These are phyloP conservation scores for Synanthedon myopaeformis DNA, from an alignment of 2,888 invertebrate genomes.

Conservation along the genomic window DNA sequence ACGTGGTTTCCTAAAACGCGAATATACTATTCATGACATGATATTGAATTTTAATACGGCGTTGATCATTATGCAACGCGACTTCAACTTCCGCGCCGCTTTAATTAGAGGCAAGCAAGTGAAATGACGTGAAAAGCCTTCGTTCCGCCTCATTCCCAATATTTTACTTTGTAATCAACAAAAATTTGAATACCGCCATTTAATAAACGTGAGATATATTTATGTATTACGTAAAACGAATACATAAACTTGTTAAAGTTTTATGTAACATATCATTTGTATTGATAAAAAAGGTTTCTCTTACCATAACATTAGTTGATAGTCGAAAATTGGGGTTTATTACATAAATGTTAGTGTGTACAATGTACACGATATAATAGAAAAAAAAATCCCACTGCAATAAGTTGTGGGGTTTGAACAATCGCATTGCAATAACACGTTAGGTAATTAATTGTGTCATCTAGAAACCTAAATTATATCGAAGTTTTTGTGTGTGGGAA, in stretches of 20 bases:
- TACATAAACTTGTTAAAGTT: no score
- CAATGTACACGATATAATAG: background rate
- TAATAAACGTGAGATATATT: background rate
- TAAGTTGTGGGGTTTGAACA: background rate
- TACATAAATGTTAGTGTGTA: background rate
- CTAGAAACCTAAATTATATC: slow-evolving; percentile 21
- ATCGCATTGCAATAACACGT: slow-evolving; percentile 2
- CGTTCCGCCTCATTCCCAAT: background rate
- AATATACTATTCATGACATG: slow-evolving; percentile 1
- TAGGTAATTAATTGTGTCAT: slow-evolving; percentile 18
- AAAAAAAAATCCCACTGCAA: background rate
- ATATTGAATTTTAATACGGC: slow-evolving; percentile 1
- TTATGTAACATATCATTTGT: no score
- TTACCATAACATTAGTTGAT: no score
- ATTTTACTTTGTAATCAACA: background rate
- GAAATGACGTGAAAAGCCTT: slow-evolving; percentile 17
- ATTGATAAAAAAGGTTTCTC: no score
- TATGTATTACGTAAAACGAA: no score
- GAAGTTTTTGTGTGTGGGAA: background rate
- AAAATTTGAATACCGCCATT: background rate
- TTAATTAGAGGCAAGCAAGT: slow-evolving; percentile 13
- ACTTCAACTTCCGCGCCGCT: slow-evolving; percentile 7
- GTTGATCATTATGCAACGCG: slow-evolving; percentile 5
- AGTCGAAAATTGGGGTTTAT: background rate
- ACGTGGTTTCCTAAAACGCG: background rate